Evolutionary conservation across 2,888 invertebrate genomes (phyloP).

Genomic region (Hymenopus coronatus): DNA sequence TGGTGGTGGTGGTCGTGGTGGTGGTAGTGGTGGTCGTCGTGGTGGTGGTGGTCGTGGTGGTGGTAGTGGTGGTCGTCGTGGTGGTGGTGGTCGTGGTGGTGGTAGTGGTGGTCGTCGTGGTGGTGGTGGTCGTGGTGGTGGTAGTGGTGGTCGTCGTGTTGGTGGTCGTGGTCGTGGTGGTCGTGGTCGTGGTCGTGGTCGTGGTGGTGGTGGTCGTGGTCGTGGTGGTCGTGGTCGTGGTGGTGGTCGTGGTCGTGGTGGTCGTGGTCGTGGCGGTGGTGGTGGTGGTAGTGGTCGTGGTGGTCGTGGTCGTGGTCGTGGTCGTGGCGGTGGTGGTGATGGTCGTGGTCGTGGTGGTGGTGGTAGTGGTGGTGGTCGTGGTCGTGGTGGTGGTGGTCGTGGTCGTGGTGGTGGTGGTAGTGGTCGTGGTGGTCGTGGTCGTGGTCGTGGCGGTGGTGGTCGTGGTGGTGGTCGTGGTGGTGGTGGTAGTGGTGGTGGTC

Average conservation of each 20-base stretch:
- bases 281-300: conserved; percentile 40
- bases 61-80: background rate
- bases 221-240: background rate
- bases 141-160: too few species aligned
- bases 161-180: background rate
- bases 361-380: conserved; percentile 40
- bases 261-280: too few species aligned
- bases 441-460: too few species aligned
- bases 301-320: conserved; percentile 38
- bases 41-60: background rate
- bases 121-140: background rate
- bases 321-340: too few species aligned
- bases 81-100: background rate
- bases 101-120: background rate
- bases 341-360: too few species aligned
- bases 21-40: background rate
- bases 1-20: background rate
- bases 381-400: background rate
- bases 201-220: background rate
- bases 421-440: background rate
- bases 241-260: background rate
- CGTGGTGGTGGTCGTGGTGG: background rate
- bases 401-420: background rate
- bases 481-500: background rate
- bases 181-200: background rate